Evolutionary conservation across 2,113 vertebrate species (phyloP).

Genomic region (Rhombomys opimus): DNA sequence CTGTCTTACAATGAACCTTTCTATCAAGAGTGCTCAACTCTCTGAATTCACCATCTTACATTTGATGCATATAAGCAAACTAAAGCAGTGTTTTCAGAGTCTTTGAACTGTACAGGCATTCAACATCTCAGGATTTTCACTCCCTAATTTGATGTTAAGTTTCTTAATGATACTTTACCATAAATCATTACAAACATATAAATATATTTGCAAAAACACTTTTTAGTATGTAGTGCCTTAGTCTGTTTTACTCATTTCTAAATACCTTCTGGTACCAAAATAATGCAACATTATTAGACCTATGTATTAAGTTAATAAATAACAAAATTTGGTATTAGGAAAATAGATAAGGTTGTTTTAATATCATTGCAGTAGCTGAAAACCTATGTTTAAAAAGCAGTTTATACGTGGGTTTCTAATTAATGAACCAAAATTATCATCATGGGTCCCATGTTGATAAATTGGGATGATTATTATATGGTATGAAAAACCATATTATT

Average conservation of each 20-base stretch:
- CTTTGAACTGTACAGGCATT: not conserved
- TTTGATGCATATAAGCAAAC: not conserved
- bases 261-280: not conserved
- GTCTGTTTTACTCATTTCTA: not conserved
- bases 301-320: slow-evolving; percentile 5
- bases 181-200: not conserved
- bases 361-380: not conserved
- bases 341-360: not conserved
- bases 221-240: not conserved
- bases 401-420: not conserved
- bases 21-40: not conserved
- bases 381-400: not conserved
- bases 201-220: not conserved
- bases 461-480: not conserved
- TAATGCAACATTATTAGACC: not conserved
- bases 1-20: slow-evolving; percentile 33
- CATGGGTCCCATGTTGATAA: not conserved
- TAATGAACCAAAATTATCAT: slow-evolving; percentile 9
- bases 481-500: not conserved
- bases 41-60: not conserved
- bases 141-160: not conserved
- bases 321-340: not conserved
- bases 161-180: not conserved
- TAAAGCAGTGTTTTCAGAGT: not conserved
- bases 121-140: not conserved